Conservation (phyloP, 2,113 vertebrate genomes). For the Isichthys henryi region DNA sequence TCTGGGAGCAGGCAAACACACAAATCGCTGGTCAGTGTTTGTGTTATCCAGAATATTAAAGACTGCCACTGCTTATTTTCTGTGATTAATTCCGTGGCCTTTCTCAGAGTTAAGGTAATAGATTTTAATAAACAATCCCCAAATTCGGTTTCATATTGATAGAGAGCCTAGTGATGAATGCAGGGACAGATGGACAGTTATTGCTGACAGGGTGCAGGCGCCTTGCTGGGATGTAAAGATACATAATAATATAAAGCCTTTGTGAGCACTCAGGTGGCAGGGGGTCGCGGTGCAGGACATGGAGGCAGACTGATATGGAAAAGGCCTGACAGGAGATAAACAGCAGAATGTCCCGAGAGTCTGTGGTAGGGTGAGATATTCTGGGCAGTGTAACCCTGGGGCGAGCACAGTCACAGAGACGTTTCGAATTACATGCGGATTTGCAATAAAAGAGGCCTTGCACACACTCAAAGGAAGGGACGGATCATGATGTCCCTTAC, state of each 20-base stretch:
- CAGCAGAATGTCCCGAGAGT: not conserved
- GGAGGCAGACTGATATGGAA: not conserved
- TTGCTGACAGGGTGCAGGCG: not conserved
- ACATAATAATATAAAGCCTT: not conserved
- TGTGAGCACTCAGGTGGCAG: not conserved
- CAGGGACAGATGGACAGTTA: not conserved
- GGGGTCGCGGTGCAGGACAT: not conserved
- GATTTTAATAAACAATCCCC: not conserved
- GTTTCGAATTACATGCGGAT: not conserved
- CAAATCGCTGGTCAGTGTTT: not conserved
- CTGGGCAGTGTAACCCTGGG: not conserved
- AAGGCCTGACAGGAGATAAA: not conserved
- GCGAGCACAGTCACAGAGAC: not conserved
- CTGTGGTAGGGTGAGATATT: not conserved
- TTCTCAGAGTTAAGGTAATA: not conserved
- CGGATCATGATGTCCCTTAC: not conserved
- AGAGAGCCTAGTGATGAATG: not conserved
- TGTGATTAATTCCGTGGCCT: not conserved
- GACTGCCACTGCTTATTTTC: not conserved
- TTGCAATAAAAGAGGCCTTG: not conserved
- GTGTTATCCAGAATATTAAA: not conserved
- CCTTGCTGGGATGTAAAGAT: not conserved
- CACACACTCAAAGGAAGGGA: not conserved
- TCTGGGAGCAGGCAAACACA: not conserved
- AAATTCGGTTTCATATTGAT: not conserved